Evolutionary conservation across 2,888 invertebrate genomes (phyloP).

Genomic region (Copidosoma aretas): DNA sequence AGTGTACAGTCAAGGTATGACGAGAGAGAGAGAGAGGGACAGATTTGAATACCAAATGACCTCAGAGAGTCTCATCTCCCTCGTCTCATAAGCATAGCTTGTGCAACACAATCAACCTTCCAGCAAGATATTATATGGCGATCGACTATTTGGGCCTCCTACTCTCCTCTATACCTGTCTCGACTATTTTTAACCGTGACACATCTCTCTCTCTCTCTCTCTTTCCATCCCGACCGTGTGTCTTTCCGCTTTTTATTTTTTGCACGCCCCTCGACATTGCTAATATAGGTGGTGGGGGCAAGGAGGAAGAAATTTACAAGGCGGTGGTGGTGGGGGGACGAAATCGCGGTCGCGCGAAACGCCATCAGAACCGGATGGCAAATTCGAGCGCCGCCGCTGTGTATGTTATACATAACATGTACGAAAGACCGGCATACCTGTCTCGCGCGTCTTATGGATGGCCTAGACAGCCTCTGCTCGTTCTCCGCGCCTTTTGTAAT

Average conservation of each 20-base stretch:
- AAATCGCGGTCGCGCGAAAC: neutral
- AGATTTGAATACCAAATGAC: constrained; percentile 58
- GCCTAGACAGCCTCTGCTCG: neutral
- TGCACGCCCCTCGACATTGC: neutral
- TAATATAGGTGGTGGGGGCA: neutral
- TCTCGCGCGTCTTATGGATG: neutral
- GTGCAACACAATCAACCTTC: constrained; percentile 45
- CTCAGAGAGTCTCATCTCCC: constrained; percentile 17
- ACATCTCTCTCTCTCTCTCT: constrained; percentile 45
- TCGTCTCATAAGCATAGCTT: constrained; percentile 43
- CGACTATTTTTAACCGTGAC: constrained; percentile 58
- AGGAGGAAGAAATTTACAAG: neutral
- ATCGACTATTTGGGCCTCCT: constrained; percentile 44
- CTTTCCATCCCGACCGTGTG: neutral
- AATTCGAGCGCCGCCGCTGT: too few relatives aligned
- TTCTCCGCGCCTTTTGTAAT: neutral
- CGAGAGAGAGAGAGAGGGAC: constrained; percentile 23
- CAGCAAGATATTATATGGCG: too few relatives aligned
- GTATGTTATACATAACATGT: too few relatives aligned
- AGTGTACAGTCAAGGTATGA: too few relatives aligned
- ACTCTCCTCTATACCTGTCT: constrained; percentile 35
- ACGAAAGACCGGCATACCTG: too few relatives aligned
- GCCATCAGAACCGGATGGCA: neutral
- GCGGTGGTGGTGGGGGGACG: neutral
- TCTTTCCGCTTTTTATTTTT: too few relatives aligned